phyloP scores from a whole-genome alignment of 2,888 invertebrate genomes.

The Eupithecia exiguata region DNA sequence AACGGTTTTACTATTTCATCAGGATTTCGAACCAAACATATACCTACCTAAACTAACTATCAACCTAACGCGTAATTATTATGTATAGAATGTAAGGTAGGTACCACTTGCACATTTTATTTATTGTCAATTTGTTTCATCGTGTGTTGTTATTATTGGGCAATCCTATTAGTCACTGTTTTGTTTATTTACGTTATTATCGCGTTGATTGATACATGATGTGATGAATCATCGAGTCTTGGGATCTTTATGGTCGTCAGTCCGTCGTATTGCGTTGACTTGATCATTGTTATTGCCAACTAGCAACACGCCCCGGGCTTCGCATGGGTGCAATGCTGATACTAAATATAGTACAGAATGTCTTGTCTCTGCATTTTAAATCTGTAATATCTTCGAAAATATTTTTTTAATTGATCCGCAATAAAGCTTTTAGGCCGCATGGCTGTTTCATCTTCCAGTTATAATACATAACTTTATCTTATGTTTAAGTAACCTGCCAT shows the following conservation, averaged over 20 bases:
- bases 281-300: too few relatives aligned
- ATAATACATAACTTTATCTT: too few relatives aligned
- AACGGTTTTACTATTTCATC: not conserved
- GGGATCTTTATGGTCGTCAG: not conserved
- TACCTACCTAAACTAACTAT: not conserved
- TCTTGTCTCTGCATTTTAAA: too few relatives aligned
- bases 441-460: too few relatives aligned
- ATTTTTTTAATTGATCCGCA: too few relatives aligned
- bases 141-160: slow-evolving; percentile 3
- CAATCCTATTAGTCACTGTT: slow-evolving; percentile 4
- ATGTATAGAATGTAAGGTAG: not conserved
- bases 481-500: too few relatives aligned
- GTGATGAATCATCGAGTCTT: not conserved
- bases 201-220: slow-evolving; percentile 12
- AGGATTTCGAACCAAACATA: not conserved
- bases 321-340: too few relatives aligned
- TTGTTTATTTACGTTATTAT: slow-evolving; percentile 18
- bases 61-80: not conserved
- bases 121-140: slow-evolving; percentile 1
- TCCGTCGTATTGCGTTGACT: not conserved
- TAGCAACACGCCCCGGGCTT: too few relatives aligned
- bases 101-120: not conserved
- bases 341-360: too few relatives aligned
- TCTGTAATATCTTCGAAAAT: too few relatives aligned
- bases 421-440: too few relatives aligned